A percentile compares a stretch with the other conserved stretches of the same genome.
Evolutionary conservation across 2,113 vertebrate genomes (phyloP).

Genomic region (Arothron firmamentum): DNA sequence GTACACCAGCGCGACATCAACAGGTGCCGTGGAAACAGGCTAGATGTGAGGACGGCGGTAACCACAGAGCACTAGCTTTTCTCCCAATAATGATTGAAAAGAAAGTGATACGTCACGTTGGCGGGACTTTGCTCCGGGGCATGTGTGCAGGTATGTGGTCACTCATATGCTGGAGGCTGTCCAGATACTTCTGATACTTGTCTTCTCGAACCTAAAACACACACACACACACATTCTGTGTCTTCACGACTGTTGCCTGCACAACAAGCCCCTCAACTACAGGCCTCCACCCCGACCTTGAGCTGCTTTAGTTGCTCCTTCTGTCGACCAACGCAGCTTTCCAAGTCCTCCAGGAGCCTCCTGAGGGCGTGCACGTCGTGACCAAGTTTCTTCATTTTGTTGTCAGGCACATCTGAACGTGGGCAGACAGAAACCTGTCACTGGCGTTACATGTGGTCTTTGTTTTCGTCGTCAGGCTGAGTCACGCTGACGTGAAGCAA

Average conservation of each 20-base stretch:
- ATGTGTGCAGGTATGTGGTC: slow-evolving; percentile 70
- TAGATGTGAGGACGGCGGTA: not conserved
- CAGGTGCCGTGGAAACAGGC: not conserved
- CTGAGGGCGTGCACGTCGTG: slow-evolving; percentile 58
- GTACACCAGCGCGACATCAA: not conserved
- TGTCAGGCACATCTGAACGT: slow-evolving; percentile 59
- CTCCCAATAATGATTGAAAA: not conserved
- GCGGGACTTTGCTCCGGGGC: slow-evolving; percentile 43
- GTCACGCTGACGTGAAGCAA: too few species aligned
- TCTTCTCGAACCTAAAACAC: slow-evolving; percentile 59
- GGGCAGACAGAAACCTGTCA: not conserved
- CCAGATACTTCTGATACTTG: slow-evolving; percentile 48
- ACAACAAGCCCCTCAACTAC: not conserved
- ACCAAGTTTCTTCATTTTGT: slow-evolving; percentile 64
- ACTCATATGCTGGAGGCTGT: slow-evolving; percentile 59
- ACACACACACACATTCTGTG: not conserved
- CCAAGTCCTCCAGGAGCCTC: slow-evolving; percentile 65
- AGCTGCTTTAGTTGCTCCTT: slow-evolving; percentile 61
- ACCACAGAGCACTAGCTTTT: not conserved
- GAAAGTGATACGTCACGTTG: slow-evolving; percentile 41
- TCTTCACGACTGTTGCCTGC: not conserved
- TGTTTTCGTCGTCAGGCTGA: too few species aligned
- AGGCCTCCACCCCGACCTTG: slow-evolving; percentile 52
- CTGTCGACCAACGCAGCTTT: slow-evolving; percentile 55
- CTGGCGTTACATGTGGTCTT: not conserved